Evolutionary conservation across 2,888 invertebrate genomes (phyloP).

Genomic region (Apamea epomidion): DNA sequence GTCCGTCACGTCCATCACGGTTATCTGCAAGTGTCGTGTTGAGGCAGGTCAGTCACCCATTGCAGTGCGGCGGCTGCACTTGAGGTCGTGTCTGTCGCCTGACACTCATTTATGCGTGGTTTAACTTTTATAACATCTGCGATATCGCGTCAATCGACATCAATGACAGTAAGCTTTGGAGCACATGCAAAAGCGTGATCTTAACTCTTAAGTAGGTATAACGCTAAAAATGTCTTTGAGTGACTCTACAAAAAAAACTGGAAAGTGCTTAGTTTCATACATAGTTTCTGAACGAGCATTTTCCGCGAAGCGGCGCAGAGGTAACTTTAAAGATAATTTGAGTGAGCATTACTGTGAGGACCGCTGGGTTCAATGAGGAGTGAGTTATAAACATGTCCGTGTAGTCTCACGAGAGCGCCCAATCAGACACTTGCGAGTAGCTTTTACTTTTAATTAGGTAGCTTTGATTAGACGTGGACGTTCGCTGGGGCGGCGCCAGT

Average conservation of each 20-base stretch:
- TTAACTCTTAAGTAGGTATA: neutral
- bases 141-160: constrained; percentile 1
- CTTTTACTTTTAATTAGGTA: constrained; percentile 3
- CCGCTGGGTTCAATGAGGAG: neutral
- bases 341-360: neutral
- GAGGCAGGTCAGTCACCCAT: constrained; percentile 52
- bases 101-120: constrained; percentile 8
- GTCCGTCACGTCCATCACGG: constrained; percentile 3
- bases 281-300: neutral
- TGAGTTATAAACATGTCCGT: neutral
- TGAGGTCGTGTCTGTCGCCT: neutral
- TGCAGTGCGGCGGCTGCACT: neutral
- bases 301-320: neutral
- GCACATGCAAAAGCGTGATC: neutral
- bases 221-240: neutral
- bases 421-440: neutral
- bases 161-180: neutral
- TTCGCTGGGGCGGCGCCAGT: neutral
- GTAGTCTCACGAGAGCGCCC: constrained; percentile 6
- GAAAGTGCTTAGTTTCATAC: neutral
- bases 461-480: constrained; percentile 1
- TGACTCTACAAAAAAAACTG: neutral
- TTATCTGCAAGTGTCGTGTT: constrained; percentile 33
- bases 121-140: neutral
- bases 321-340: constrained; percentile 9